Conservation (phyloP, 2,113 vertebrate genomes). For the Hippotragus niger region DNA sequence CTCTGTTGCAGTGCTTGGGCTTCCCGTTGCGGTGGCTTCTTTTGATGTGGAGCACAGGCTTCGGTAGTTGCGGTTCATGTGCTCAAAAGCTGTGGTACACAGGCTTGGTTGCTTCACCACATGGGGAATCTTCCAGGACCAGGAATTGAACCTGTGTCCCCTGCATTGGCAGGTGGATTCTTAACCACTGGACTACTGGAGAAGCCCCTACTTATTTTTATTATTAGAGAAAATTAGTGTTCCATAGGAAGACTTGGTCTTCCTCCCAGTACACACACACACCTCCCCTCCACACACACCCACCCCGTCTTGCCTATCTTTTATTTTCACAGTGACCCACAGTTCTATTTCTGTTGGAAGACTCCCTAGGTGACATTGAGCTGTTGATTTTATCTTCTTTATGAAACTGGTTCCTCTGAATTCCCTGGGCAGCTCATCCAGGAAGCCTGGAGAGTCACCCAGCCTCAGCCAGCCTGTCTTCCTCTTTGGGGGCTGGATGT, state of each 20-base stretch:
- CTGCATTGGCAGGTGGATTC: background rate
- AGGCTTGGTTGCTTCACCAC: background rate
- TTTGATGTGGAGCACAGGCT: background rate
- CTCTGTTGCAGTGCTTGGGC: background rate
- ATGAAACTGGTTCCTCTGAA: background rate
- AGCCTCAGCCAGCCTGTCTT: background rate
- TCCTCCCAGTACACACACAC: too few relatives aligned
- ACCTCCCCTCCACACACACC: too few relatives aligned
- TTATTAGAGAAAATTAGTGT: slow-evolving; percentile 13
- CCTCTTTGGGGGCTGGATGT: background rate
- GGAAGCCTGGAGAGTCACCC: background rate
- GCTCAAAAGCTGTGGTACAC: background rate
- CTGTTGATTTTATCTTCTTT: background rate
- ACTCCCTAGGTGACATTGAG: background rate
- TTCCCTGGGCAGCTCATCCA: background rate
- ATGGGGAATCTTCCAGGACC: accelerated
- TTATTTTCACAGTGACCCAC: background rate
- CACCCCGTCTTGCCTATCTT: background rate
- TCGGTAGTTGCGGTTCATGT: background rate
- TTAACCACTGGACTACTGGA: background rate
- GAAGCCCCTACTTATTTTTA: background rate
- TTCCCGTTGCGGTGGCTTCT: background rate
- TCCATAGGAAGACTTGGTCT: background rate
- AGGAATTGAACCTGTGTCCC: background rate
- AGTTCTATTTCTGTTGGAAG: background rate